Evolutionary conservation across 2,797 vertebrate genomes (phyloP).

Genomic region (Coregonus sp.): DNA sequence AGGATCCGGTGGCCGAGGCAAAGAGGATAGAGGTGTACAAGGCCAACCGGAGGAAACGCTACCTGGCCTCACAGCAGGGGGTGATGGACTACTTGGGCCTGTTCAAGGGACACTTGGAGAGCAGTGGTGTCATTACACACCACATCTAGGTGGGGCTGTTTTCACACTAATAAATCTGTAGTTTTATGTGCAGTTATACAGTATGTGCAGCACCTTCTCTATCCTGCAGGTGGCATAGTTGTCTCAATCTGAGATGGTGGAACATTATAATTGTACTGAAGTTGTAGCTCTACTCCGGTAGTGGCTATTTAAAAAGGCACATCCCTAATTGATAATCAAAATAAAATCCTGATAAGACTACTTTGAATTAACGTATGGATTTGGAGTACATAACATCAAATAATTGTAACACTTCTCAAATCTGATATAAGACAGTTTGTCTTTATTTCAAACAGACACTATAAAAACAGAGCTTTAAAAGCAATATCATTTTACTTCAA

Average conservation of each 20-base stretch:
- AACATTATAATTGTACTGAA: not conserved
- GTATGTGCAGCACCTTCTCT: not conserved
- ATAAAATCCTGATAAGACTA: not conserved
- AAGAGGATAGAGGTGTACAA: conserved; percentile 73
- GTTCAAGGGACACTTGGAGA: not conserved
- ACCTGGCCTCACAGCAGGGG: conserved; percentile 51
- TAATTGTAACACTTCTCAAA: not conserved
- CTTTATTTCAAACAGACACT: not conserved
- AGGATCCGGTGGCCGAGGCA: conserved; percentile 67
- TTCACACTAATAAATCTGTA: not conserved
- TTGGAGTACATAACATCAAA: not conserved
- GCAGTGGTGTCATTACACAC: not conserved
- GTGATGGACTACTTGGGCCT: not conserved
- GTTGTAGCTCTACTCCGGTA: not conserved
- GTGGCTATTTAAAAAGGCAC: not conserved
- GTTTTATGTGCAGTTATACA: not conserved
- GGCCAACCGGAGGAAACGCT: conserved; percentile 68
- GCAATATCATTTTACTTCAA: not conserved
- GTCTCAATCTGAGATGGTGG: not conserved
- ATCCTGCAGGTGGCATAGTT: not conserved
- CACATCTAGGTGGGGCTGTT: conserved; percentile 27
- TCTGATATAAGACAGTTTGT: not conserved
- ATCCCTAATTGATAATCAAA: not conserved
- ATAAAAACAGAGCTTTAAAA: conserved; percentile 3
- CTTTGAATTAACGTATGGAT: not conserved